Evolutionary conservation across 2,888 invertebrate genomes (phyloP).

Genomic region (Drosophila birchii): DNA sequence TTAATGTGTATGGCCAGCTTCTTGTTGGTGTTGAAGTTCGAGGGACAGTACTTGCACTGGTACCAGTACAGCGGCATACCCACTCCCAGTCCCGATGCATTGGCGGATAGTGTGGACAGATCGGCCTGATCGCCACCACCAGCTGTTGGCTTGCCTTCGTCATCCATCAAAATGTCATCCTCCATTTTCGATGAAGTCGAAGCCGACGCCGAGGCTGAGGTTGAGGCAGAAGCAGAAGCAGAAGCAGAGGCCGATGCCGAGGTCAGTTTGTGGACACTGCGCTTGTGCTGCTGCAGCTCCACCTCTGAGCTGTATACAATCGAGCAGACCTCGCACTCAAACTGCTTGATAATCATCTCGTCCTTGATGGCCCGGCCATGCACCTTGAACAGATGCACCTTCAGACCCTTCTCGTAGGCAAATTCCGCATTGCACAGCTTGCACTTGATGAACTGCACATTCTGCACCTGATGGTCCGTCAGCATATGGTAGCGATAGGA

Average conservation of each 20-base stretch:
- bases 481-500: constrained; percentile 85
- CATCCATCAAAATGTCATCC: constrained; percentile 24
- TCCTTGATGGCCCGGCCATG: constrained; percentile 83
- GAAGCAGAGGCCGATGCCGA: constrained; percentile 18
- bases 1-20: constrained; percentile 85
- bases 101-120: constrained; percentile 3
- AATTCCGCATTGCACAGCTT: constrained; percentile 84
- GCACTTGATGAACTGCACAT: constrained; percentile 84
- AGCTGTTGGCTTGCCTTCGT: constrained; percentile 21
- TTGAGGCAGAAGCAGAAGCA: constrained; percentile 20
- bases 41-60: constrained; percentile 85
- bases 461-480: constrained; percentile 84
- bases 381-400: constrained; percentile 84
- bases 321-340: constrained; percentile 84
- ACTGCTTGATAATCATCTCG: constrained; percentile 83
- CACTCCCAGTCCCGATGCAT: constrained; percentile 3
- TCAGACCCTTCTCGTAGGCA: constrained; percentile 85
- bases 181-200: constrained; percentile 37
- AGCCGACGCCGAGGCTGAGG: constrained; percentile 23
- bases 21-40: constrained; percentile 85
- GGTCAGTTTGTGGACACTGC: constrained; percentile 78
- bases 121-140: constrained; percentile 6
- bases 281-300: constrained; percentile 82
- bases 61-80: constrained; percentile 82
- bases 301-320: constrained; percentile 83